These are phyloP conservation scores for Diadophis punctatus DNA, from an alignment of 2,113 vertebrate genomes.

Conservation along the genomic window DNA sequence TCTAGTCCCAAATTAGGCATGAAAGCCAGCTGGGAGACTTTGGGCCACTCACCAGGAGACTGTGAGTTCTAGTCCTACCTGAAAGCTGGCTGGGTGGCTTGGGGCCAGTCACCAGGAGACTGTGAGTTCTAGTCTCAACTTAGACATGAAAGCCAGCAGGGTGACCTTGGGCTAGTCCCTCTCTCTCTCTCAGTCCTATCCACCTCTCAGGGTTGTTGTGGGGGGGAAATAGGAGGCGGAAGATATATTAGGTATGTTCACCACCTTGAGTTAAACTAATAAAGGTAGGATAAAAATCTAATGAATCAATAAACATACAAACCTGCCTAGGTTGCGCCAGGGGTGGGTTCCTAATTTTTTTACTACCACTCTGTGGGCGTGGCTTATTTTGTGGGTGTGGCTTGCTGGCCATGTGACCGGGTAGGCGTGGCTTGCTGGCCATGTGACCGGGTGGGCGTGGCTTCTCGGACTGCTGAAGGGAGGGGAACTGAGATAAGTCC, in stretches of 20 bases:
- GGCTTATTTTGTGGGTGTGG: no score
- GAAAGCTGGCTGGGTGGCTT: neutral
- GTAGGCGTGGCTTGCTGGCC: no score
- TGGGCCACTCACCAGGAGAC: neutral
- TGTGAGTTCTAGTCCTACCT: neutral
- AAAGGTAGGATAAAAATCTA: neutral
- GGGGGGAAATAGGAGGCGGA: neutral
- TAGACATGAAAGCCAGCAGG: neutral
- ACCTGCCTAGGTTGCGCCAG: neutral
- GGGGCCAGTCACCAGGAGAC: fast-evolving
- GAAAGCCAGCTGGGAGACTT: neutral
- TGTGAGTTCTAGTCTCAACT: neutral
- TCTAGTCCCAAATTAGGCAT: no score
- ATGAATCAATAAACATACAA: neutral
- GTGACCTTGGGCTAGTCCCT: neutral
- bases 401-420: no score
- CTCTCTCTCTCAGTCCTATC: neutral
- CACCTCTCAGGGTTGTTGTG: neutral
- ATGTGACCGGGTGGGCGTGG: no score
- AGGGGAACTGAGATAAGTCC: no score
- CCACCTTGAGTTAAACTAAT: neutral
- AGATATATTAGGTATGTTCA: neutral
- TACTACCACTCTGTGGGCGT: no score
- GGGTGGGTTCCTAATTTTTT: no score
- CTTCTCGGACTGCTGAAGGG: no score